Base-by-base conservation (phyloP, 2,797 vertebrate genomes). In the Pseudopleuronectes americanus region DNA sequence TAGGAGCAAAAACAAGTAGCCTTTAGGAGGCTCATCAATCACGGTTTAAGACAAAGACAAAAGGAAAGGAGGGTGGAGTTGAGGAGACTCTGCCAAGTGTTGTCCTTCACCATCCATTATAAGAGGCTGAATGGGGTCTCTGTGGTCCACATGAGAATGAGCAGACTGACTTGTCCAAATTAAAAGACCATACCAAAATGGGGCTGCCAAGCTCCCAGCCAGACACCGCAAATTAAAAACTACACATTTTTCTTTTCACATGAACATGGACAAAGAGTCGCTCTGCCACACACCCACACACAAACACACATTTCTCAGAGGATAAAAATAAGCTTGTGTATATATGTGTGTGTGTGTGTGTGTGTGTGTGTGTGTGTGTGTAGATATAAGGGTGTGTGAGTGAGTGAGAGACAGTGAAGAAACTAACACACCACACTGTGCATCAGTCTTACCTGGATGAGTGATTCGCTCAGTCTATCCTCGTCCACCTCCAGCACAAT, bases 401-500 rank as follows among this genome's bases (percentile, higher is more conserved):
- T 9, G 52, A 14, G 55, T 14, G 41, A 6, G 31, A 33, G 41
- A 21, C 26, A 21, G 17, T 55, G 58, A 41, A 10, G 61, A 71
- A 57, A 59, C 41, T 19, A 74, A 76, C 56, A 77, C 68, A 81
- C 57, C 58, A 65, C 70, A 75, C 6, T 61, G 73, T 78, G 63
- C 74, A 87, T 84, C 79, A 52, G 81, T 87, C 92, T 88, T 95
- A 99, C 98, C 96, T 99, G 98, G 92, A 99, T 97, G 92, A 99
- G 94, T 57, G 98, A 95, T 88, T 99, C 98, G 77, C 92, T 98
- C 87, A 99, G 93, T 85, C 96, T 92, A 57, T 95, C 93, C 91
- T 99, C 97, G 89, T 99, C 96, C 78, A 98, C 96, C 81, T 97
- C 94, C 88, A 99, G 92, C 90, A 99, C 96, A 12, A 96, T 95